Percentiles rank a stretch among this genome's conserved stretches.
Evolutionary conservation across 2,797 vertebrate species (phyloP).

Genomic region (Microctenopoma lineatum): DNA sequence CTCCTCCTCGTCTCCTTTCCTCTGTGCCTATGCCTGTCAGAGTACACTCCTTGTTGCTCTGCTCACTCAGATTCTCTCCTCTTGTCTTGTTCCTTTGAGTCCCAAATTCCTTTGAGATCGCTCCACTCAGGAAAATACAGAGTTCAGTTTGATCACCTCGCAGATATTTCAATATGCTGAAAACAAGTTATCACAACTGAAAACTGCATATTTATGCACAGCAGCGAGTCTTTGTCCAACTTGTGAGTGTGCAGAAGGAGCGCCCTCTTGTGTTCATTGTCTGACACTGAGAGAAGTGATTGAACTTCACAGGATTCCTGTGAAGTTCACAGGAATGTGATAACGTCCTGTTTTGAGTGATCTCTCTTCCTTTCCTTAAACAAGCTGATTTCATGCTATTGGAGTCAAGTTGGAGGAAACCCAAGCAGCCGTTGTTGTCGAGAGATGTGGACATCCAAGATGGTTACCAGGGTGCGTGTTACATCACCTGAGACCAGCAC

Average conservation of each 20-base stretch:
- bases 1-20: conserved; percentile 32
- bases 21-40: background rate
- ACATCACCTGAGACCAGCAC: conserved; percentile 21
- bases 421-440: background rate
- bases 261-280: conserved; percentile 14
- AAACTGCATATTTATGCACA: too few relatives aligned
- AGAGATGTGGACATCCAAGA: conserved; percentile 12
- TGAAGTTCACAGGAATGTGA: too few relatives aligned
- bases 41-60: conserved; percentile 1
- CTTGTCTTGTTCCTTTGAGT: background rate
- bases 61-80: background rate
- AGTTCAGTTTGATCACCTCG: background rate
- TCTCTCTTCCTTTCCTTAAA: background rate
- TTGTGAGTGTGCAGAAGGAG: background rate
- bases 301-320: too few relatives aligned
- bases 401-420: background rate
- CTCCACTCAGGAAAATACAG: background rate
- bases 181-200: too few relatives aligned
- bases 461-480: conserved; percentile 20
- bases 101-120: background rate
- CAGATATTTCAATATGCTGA: background rate
- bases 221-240: too few relatives aligned
- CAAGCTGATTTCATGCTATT: background rate
- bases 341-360: too few relatives aligned
- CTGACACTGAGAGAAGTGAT: background rate